These are phyloP conservation scores for Peromyscus eremicus DNA, from an alignment of 2,797 vertebrate genomes.

Conservation along the genomic window DNA sequence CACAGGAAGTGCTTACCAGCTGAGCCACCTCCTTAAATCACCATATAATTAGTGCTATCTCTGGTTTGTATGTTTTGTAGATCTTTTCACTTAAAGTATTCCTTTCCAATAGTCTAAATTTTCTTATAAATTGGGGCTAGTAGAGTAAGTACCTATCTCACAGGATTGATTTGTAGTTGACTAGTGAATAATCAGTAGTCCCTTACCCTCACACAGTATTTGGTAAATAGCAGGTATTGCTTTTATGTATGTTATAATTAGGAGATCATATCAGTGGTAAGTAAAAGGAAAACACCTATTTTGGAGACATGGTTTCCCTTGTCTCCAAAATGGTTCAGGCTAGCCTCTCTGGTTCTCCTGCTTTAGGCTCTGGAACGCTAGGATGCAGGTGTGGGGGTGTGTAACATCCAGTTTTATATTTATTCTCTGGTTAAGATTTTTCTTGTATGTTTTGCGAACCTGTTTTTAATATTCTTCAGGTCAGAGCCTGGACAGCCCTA, in stretches of 20 bases:
- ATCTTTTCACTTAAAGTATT: not conserved
- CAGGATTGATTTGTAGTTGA: not conserved
- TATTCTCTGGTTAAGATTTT: not conserved
- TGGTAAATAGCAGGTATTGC: slow-evolving; percentile 7
- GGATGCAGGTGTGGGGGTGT: not conserved
- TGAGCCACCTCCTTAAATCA: not conserved
- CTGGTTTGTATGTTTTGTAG: not conserved
- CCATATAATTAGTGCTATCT: not conserved
- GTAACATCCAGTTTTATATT: not conserved
- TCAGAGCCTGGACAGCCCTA: not conserved
- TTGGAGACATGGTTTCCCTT: not conserved
- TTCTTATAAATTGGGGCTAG: not conserved
- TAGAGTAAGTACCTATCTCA: not conserved
- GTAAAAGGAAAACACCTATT: not conserved
- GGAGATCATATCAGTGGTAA: not conserved
- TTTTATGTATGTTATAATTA: not conserved
- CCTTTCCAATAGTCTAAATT: not conserved
- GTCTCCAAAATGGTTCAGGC: not conserved
- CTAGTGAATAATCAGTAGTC: not conserved
- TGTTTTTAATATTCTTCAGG: not conserved
- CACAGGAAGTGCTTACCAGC: not conserved
- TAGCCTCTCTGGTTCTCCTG: not conserved
- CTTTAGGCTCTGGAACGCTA: not conserved
- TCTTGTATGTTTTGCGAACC: not conserved
- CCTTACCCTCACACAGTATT: not conserved